Conservation (phyloP, 2,888 invertebrate genomes). For the Nymphalis urticae region DNA sequence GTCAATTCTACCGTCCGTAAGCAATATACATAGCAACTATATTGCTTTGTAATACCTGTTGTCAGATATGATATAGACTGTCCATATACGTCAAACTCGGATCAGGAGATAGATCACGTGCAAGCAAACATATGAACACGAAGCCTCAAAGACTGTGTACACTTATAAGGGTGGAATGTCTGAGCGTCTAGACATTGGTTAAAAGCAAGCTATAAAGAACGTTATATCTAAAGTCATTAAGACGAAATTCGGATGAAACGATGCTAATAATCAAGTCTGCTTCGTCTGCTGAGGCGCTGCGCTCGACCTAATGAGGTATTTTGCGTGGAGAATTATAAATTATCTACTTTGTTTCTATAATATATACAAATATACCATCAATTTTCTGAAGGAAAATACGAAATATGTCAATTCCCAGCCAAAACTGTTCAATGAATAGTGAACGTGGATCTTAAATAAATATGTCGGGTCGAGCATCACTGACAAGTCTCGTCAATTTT, state of each 20-base stretch:
- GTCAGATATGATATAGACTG: not conserved
- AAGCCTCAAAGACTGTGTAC: not conserved
- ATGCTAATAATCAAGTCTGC: not conserved
- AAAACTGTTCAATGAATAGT: no score
- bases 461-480: no score
- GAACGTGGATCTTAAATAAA: no score
- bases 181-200: not conserved
- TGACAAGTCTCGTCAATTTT: no score
- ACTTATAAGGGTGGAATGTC: slow-evolving; percentile 2
- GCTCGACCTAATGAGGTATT: not conserved
- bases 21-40: no score
- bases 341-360: no score
- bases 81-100: not conserved
- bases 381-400: no score
- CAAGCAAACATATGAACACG: slow-evolving; percentile 1
- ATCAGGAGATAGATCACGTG: slow-evolving; percentile 2
- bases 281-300: not conserved
- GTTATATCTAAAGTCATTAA: not conserved
- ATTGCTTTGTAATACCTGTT: no score
- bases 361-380: no score
- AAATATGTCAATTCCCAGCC: no score
- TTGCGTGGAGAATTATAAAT: not conserved
- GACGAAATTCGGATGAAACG: not conserved
- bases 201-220: not conserved
- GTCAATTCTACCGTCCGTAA: no score